These are phyloP conservation scores for Diplodus sargus DNA, from an alignment of 2,797 vertebrate genomes.

Conservation along the genomic window DNA sequence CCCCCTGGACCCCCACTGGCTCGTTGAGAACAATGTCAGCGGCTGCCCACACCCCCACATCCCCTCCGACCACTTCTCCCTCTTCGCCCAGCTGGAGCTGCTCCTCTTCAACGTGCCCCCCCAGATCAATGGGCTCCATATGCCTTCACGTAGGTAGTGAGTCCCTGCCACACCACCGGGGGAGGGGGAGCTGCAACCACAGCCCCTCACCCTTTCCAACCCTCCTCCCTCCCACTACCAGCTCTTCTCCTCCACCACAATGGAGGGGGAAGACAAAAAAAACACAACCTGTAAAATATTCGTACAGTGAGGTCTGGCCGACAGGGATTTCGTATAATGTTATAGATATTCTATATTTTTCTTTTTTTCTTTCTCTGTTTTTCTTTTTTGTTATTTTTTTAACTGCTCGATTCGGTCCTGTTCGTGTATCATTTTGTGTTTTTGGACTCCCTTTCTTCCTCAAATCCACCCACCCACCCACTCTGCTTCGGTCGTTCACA, in stretches of 20 bases:
- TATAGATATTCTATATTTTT: conserved; percentile 86
- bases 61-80: conserved; percentile 99
- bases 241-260: conserved; percentile 75
- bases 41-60: conserved; percentile 98
- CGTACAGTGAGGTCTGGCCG: conserved; percentile 93
- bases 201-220: conserved; percentile 65
- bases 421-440: conserved; percentile 83
- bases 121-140: conserved; percentile 95
- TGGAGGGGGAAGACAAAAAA: conserved; percentile 77
- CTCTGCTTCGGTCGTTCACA: conserved; percentile 65
- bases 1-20: conserved; percentile 97
- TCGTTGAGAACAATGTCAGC: conserved; percentile 96
- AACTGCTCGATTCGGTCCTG: conserved; percentile 85
- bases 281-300: conserved; percentile 90
- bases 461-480: conserved; percentile 41
- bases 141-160: conserved; percentile 98
- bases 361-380: conserved; percentile 75
- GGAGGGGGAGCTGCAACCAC: conserved; percentile 73
- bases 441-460: conserved; percentile 71
- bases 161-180: conserved; percentile 77
- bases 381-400: conserved; percentile 80
- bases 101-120: conserved; percentile 93
- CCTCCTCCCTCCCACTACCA: conserved; percentile 76
- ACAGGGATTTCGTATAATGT: conserved; percentile 90
- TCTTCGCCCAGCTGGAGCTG: conserved; percentile 98